Percentiles rank a stretch among this genome's conserved stretches.
Conservation (phyloP, 1,140 invertebrate genomes). For the Drosophila punjabiensis region DNA sequence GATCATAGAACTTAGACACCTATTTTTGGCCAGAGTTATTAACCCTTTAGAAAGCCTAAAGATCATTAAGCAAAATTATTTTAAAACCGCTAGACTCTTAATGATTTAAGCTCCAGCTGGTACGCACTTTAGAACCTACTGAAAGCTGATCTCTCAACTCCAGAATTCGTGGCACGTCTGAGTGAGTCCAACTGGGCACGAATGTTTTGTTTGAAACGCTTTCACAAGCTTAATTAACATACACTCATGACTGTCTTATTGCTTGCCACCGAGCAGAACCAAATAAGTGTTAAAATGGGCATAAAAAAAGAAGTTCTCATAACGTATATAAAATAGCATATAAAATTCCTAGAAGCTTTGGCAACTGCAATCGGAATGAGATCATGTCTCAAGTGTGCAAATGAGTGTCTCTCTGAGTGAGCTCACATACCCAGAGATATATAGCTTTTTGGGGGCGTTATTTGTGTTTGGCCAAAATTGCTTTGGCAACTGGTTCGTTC, state of each 20-base stretch:
- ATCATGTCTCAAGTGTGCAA: slow-evolving; percentile 34
- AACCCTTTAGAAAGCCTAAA: not conserved
- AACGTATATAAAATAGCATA: slow-evolving; percentile 18
- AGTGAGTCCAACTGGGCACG: slow-evolving; percentile 24
- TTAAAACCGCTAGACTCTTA: slow-evolving; percentile 22
- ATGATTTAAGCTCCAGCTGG: slow-evolving; percentile 32
- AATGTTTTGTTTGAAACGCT: slow-evolving; percentile 52
- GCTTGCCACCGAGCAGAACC: slow-evolving; percentile 27
- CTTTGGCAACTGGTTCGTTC: slow-evolving; percentile 41
- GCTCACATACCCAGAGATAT: slow-evolving; percentile 14
- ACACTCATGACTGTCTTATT: slow-evolving; percentile 18
- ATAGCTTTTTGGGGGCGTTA: slow-evolving; percentile 29
- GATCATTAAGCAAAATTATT: slow-evolving; percentile 14
- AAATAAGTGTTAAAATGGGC: slow-evolving; percentile 37
- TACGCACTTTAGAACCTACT: slow-evolving; percentile 19
- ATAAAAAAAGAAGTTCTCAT: slow-evolving; percentile 18
- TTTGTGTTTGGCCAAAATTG: slow-evolving; percentile 32
- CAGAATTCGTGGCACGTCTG: slow-evolving; percentile 21
- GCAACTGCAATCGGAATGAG: slow-evolving; percentile 43
- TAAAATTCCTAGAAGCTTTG: slow-evolving; percentile 22
- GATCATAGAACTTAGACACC: not conserved
- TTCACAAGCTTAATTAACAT: slow-evolving; percentile 57
- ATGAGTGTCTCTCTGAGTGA: slow-evolving; percentile 17
- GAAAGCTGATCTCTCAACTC: slow-evolving; percentile 26
- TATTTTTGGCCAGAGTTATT: not conserved